Conservation (phyloP, 2,113 vertebrate species). For the Fregetta grallaria region DNA sequence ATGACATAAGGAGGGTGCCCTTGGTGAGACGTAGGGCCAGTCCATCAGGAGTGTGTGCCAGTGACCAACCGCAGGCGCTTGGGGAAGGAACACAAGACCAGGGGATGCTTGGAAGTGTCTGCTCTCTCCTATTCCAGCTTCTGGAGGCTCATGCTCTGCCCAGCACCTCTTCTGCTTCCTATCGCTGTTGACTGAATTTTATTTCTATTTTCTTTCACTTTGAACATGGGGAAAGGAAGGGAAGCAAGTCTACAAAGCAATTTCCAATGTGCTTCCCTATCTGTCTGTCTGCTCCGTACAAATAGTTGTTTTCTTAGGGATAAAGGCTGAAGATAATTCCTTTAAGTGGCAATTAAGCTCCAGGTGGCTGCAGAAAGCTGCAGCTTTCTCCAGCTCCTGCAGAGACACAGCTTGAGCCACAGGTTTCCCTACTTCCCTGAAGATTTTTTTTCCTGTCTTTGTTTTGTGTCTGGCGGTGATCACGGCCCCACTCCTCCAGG, state of each 20-base stretch:
- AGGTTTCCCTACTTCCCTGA: slow-evolving; percentile 3
- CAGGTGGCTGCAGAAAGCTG: slow-evolving; percentile 18
- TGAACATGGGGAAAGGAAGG: background rate
- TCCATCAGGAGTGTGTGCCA: background rate
- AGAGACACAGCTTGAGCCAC: slow-evolving; percentile 3
- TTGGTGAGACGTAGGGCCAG: accelerated
- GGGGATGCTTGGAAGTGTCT: background rate
- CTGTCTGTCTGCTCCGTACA: background rate
- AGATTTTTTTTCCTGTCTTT: background rate
- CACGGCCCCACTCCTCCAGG: background rate
- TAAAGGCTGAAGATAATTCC: slow-evolving; percentile 41
- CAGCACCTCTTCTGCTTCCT: background rate
- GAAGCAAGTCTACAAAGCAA: background rate
- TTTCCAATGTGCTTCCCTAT: background rate
- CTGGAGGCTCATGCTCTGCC: background rate
- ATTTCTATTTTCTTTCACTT: background rate
- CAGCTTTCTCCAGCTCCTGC: slow-evolving; percentile 27
- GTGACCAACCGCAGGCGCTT: background rate
- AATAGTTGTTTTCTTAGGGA: slow-evolving; percentile 17
- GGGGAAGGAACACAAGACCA: background rate
- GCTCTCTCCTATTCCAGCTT: background rate
- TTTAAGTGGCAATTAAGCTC: slow-evolving; percentile 62
- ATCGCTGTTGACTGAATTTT: background rate
- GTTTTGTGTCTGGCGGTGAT: background rate
- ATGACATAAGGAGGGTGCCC: background rate